A percentile compares a stretch with the other conserved stretches of the same genome.
These are phyloP conservation scores for Neoitamus cyanurus DNA, from an alignment of 2,888 invertebrate genomes.

Conservation along the genomic window DNA sequence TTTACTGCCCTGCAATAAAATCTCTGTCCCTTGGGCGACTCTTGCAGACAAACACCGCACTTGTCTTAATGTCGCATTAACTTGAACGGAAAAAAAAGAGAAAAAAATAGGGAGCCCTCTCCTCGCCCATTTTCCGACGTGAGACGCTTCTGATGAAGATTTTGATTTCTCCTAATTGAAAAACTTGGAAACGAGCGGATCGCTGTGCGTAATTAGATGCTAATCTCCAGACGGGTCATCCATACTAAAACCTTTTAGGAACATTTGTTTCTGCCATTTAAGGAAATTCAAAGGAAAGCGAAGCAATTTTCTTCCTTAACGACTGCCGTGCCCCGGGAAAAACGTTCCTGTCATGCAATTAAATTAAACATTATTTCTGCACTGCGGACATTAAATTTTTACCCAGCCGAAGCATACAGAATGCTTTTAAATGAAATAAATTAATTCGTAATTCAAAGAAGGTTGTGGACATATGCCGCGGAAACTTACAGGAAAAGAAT, in stretches of 20 bases:
- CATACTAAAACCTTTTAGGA: neutral
- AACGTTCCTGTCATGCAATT: neutral
- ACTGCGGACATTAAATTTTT: neutral
- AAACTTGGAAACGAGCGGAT: constrained; percentile 19
- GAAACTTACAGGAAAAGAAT: too few relatives aligned
- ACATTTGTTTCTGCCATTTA: neutral
- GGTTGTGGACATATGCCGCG: too few relatives aligned
- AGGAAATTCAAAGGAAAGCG: neutral
- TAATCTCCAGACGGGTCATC: neutral
- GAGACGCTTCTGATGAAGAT: neutral
- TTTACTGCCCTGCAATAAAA: constrained; percentile 27
- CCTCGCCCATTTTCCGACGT: neutral
- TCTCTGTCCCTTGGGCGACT: neutral
- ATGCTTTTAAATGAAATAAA: too few relatives aligned
- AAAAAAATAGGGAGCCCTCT: neutral
- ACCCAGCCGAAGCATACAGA: too few relatives aligned
- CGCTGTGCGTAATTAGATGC: constrained; percentile 15
- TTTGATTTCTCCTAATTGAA: constrained; percentile 31
- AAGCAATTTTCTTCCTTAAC: neutral
- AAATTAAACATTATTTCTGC: neutral
- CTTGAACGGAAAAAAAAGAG: constrained; percentile 23
- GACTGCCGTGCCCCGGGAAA: neutral
- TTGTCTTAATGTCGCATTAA: constrained; percentile 2
- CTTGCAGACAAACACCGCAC: neutral
- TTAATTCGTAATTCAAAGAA: too few relatives aligned